Conservation (phyloP, 2,797 vertebrate genomes). For the Tapera naevia region DNA sequence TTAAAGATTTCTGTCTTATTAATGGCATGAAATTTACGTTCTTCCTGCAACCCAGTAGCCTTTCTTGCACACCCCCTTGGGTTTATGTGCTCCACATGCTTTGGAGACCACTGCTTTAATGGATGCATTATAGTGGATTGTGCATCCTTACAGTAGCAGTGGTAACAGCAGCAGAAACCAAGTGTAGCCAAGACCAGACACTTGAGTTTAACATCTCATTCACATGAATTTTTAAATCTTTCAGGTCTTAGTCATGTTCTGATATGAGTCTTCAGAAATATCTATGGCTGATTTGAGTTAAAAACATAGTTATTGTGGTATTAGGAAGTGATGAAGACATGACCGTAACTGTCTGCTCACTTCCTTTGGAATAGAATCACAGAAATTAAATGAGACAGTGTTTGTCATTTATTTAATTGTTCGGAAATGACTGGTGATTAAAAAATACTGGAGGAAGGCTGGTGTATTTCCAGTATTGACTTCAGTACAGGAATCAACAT, state of each 20-base stretch:
- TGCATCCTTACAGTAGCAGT: background rate
- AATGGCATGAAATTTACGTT: background rate
- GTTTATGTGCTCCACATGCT: fast-evolving
- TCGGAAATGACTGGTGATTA: conserved; percentile 27
- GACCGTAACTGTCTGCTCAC: background rate
- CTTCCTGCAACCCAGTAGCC: background rate
- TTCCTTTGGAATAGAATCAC: conserved; percentile 27
- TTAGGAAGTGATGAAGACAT: conserved; percentile 44
- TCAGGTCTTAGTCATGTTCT: background rate
- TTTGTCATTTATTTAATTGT: conserved; percentile 50
- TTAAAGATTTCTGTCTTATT: background rate
- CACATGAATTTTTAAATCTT: background rate
- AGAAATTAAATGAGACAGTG: conserved; percentile 35
- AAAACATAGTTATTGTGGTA: background rate
- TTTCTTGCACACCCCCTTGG: background rate
- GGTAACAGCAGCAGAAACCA: background rate
- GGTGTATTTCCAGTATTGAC: background rate
- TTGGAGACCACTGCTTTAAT: background rate
- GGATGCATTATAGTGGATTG: background rate
- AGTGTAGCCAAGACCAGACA: background rate
- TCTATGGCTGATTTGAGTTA: background rate
- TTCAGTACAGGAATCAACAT: background rate
- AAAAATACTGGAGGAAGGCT: background rate
- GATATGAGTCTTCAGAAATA: background rate
- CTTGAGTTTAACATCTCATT: background rate